phyloP scores from a whole-genome alignment of 2,888 invertebrate species.

The Syrphus vitripennis region DNA sequence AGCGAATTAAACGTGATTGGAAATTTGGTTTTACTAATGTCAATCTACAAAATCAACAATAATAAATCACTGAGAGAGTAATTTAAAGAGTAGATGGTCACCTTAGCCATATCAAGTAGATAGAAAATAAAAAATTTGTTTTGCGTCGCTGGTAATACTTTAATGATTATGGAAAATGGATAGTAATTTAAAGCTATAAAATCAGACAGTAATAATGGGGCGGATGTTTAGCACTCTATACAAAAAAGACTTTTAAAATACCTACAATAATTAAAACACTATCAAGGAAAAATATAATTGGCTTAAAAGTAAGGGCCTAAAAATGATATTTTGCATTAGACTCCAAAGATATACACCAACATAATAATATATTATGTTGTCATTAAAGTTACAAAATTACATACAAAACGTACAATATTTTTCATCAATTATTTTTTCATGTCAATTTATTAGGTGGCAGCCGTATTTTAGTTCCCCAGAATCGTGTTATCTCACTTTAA shows the following conservation, averaged over 20 bases:
- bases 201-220: conserved; percentile 15
- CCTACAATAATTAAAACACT: conserved; percentile 25
- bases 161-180: conserved; percentile 11
- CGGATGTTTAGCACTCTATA: conserved; percentile 30
- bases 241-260: too few species aligned
- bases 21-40: too few species aligned
- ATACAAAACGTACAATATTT: too few species aligned
- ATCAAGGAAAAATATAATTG: background rate
- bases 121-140: background rate
- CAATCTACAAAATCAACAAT: too few species aligned
- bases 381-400: background rate
- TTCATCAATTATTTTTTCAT: too few species aligned
- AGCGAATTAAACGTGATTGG: too few species aligned
- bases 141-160: background rate
- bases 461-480: too few species aligned
- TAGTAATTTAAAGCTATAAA: conserved; percentile 28
- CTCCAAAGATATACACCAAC: background rate
- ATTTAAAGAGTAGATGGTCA: background rate
- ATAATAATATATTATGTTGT: background rate
- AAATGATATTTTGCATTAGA: background rate
- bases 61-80: too few species aligned
- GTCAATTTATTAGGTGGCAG: too few species aligned
- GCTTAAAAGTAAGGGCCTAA: background rate
- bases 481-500: too few species aligned
- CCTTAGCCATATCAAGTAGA: background rate